Evolutionary conservation across 2,113 vertebrate genomes (phyloP), one percentile per base, ranked within the genome.

Genomic region (Oryzias celebensis): DNA sequence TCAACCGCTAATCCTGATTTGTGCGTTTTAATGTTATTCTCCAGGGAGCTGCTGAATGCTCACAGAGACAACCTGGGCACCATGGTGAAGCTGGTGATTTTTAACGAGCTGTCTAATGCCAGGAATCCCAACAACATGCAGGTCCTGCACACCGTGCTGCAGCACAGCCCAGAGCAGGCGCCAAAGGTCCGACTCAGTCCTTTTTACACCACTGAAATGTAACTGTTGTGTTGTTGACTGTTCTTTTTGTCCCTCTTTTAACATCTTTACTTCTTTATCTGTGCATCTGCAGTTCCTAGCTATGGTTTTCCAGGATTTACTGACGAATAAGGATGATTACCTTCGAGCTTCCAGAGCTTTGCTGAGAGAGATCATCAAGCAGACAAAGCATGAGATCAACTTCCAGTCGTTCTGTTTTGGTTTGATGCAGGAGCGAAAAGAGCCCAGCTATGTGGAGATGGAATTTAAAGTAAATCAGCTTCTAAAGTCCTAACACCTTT

Each of bases 101-200:
- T 99, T 80, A 99, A 99, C 0, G 97, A 99, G 64, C 83, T 99
- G 0, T 99, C 97, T 1, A 99, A 96, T 3, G 96, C 96, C 46
- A 93, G 97, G 52, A 99, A 99, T 73, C 97, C 97, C 3, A 99
- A 97, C 91, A 99, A 99, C 83, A 99, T 99, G 97, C 97, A 99
- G 80, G 92, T 96, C 41, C 92, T 99, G 0, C 94, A 99, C 59
- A 97, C 97, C 0, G 94, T 97, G 62, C 90, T 99, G 22, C 96
- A 97, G 79, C 97, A 98, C 76, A 98, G 96, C 84, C 92, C 97
- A 0, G 97, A 98, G 68, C 94, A 95, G 80, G 97, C 96, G 0
- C 97, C 97, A 0, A 98, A 98, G 95, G 97, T 98, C n/a, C 61
- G 79, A 50, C 17, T 17, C 13, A 1, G 54, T 7, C 1, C 1